phyloP scores from a whole-genome alignment of 2,113 vertebrate genomes.

The Anarrhichthys ocellatus region DNA sequence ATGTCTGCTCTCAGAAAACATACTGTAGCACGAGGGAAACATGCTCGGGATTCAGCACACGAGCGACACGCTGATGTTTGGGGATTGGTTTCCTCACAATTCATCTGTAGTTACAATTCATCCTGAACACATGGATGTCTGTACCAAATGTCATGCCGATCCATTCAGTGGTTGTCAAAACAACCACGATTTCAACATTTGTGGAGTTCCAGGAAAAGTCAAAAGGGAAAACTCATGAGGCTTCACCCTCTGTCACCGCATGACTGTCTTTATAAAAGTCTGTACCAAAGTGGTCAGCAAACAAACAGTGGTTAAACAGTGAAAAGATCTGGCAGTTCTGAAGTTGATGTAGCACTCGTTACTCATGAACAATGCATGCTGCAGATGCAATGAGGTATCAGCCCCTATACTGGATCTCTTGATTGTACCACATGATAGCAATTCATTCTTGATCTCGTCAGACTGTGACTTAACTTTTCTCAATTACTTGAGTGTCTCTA shows the following conservation, averaged over 20 bases:
- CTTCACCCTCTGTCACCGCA: not conserved
- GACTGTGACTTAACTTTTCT: not conserved
- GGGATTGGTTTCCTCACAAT: not conserved
- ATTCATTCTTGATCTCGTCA: not conserved
- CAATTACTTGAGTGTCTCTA: not conserved
- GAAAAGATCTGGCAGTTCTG: not conserved
- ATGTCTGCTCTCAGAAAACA: not conserved
- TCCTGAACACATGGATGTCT: not conserved
- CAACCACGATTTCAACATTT: no score
- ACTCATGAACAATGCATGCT: not conserved
- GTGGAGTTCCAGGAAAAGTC: no score
- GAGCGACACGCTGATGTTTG: conserved; percentile 37
- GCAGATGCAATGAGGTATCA: not conserved
- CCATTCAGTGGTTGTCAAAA: no score
- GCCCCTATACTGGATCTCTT: not conserved
- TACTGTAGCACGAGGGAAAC: not conserved
- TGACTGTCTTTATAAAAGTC: not conserved
- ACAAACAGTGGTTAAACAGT: not conserved
- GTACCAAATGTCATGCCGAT: no score
- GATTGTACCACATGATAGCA: not conserved
- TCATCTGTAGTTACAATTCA: not conserved
- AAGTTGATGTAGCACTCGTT: not conserved
- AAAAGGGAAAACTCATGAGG: not conserved
- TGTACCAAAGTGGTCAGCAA: not conserved
- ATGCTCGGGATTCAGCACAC: conserved; percentile 19